Base-by-base conservation (phyloP, 2,113 vertebrate species). In the Phalacrocorax carbo region DNA sequence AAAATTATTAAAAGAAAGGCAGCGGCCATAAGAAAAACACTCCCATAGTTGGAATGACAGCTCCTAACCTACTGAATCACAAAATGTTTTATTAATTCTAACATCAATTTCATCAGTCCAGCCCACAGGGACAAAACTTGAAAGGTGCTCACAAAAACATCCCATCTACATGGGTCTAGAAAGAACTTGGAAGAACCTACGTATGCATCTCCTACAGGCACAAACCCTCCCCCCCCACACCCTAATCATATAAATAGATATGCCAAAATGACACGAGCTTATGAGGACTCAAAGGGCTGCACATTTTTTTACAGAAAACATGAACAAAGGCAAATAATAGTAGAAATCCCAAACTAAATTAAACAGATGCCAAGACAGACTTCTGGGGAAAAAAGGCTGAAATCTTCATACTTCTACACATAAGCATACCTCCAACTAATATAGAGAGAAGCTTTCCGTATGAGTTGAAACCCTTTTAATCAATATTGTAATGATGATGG, bases 31-130 rank as follows among this genome's bases (percentile, higher is more conserved):
- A 48, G 20, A 18, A 61, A 40, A 66, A 70, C 52, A 9, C 58
- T 19, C 29, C 16, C 29, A 66, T 1, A 27, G 15, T 57, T 83
- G 52, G 38, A 81, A 90, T 88, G 12, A 89, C 36, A 71, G 51
- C 65, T 94, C 20, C 62, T 58, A 89, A 29, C 76, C n/a, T 65
- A 62, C 15, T 12, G 64, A 96, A 73, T 88, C 65, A 87, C 38
- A 92, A 96, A 97, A 94, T 72, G 94, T 78, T 97, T 96, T 97
- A 97, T 97, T 97, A 91, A 80, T 82, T 93, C 52, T 83, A 90
- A 73, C 44, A 90, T 62, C 13, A 32, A 20, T 68, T 86, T 82
- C 62, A 92, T 85, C 91, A 91, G 72, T 90, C 61, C 38, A 66
- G 54, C 46, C 76, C 66, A 58, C 36, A 90, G 40, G 95, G 86